Evolutionary conservation across 2,113 vertebrate species (phyloP).

Genomic region (Ceyx melanurus): DNA sequence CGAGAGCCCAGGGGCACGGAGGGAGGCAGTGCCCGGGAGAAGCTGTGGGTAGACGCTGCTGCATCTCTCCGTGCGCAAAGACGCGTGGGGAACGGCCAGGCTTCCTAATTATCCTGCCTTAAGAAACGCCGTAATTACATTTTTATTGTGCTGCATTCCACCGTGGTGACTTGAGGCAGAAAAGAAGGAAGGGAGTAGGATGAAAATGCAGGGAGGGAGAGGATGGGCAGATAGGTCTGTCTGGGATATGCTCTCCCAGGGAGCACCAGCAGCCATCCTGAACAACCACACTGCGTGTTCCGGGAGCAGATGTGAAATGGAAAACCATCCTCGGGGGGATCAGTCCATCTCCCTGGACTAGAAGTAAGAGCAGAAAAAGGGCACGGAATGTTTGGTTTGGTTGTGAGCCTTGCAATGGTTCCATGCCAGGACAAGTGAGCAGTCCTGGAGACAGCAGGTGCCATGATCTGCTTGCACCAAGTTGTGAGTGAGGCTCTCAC

Average conservation of each 20-base stretch:
- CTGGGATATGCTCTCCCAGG: rapidly evolving
- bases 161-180: neutral
- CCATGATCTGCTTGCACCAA: neutral
- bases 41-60: rapidly evolving
- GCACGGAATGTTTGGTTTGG: rapidly evolving
- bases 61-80: neutral
- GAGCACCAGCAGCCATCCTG: rapidly evolving
- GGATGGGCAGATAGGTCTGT: too few relatives aligned
- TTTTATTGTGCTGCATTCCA: neutral
- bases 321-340: neutral
- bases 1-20: too few relatives aligned
- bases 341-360: neutral
- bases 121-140: neutral
- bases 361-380: neutral
- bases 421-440: neutral
- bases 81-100: rapidly evolving
- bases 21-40: neutral
- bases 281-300: rapidly evolving
- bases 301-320: neutral
- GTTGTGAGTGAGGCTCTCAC: neutral
- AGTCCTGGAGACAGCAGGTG: neutral
- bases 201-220: neutral
- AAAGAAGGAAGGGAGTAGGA: neutral
- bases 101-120: rapidly evolving
- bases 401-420: neutral